Evolutionary conservation across 2,113 vertebrate species (phyloP), one percentile per base, ranked within the genome.

Genomic region (Neodon shergylaensis): DNA sequence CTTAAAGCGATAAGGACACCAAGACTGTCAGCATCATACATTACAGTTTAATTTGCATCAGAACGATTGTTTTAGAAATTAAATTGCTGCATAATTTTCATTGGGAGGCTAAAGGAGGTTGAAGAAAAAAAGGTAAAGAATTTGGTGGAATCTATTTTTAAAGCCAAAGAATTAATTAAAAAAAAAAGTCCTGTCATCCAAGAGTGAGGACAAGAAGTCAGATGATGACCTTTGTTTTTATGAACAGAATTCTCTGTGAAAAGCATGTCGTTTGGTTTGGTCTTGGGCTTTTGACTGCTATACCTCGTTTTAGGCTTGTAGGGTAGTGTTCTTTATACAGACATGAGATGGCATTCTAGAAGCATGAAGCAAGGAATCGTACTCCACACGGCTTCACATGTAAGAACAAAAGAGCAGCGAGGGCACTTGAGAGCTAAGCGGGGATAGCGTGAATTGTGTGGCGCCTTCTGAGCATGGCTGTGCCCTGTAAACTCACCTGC

Each of bases 211-310:
- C 91, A 76, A 85, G 90, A 96, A 95, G 77, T 77, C 61, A 91
- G 83, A 63, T 0, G 44, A 66, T 88, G 82, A 90, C 88, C 78
- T 95, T 88, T 76, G 73, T 88, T 91, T 96, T 87, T 94, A 86
- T 92, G 65, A 92, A 44, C 82, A 65, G 83, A 88, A 63, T 83
- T 42, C 52, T 17, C 42, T 42, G 72, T 84, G 42, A 22, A 89
- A 94, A 91, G 68, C 66, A 74, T 72, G 36, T 81, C 68, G 63
- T 49, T 95, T 77, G 85, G 16, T 88, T 85, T 95, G 81, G 65
- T 78, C 95, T 70, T 33, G 31, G 74, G 7, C 42, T 96, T 96
- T 95, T 77, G 61, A 83, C 14, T 84, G 28, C 22, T 76, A n/a
- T 5, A 72, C 52, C 76, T 87, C 13, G 42, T 83, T 31, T 73